Percentiles rank a stretch among this genome's conserved stretches.
Evolutionary conservation across 2,113 vertebrate genomes (phyloP).

Genomic region (Sinocyclocheilus anophthalmus): DNA sequence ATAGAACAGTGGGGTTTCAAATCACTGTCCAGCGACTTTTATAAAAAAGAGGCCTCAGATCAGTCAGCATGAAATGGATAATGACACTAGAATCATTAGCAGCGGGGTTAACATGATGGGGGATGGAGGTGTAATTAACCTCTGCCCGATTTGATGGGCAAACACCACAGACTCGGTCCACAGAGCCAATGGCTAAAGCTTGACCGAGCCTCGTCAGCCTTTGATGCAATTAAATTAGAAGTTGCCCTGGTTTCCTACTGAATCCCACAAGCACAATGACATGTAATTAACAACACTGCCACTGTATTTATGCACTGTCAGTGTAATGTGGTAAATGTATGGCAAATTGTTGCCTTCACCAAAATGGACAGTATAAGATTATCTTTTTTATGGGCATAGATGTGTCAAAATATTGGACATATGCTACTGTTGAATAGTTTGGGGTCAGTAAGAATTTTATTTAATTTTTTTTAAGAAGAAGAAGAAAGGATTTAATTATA

Average conservation of each 20-base stretch:
- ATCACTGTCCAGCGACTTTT: not conserved
- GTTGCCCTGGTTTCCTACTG: conserved; percentile 4
- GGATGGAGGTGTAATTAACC: conserved; percentile 27
- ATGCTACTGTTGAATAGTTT: not conserved
- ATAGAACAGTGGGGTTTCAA: not conserved
- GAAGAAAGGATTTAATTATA: too few species aligned
- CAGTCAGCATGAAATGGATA: conserved; percentile 5
- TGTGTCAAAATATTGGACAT: not conserved
- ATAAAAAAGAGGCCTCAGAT: conserved; percentile 1
- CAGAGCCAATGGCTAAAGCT: conserved; percentile 13
- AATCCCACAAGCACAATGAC: not conserved
- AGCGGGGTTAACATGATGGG: not conserved
- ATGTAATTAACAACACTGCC: not conserved
- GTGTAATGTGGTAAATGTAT: not conserved
- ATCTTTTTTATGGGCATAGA: too few species aligned
- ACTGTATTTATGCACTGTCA: conserved; percentile 28
- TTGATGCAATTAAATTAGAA: conserved; percentile 13
- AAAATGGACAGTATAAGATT: not conserved
- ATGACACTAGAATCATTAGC: conserved; percentile 10
- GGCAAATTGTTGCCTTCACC: not conserved
- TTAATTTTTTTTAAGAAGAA: too few species aligned
- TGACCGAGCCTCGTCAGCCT: not conserved
- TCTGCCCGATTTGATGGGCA: conserved; percentile 23
- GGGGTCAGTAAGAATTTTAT: too few species aligned
- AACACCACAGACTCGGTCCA: not conserved